These are phyloP conservation scores for Nothobranchius furzeri DNA, from an alignment of 2,113 vertebrate genomes.

Conservation along the genomic window DNA sequence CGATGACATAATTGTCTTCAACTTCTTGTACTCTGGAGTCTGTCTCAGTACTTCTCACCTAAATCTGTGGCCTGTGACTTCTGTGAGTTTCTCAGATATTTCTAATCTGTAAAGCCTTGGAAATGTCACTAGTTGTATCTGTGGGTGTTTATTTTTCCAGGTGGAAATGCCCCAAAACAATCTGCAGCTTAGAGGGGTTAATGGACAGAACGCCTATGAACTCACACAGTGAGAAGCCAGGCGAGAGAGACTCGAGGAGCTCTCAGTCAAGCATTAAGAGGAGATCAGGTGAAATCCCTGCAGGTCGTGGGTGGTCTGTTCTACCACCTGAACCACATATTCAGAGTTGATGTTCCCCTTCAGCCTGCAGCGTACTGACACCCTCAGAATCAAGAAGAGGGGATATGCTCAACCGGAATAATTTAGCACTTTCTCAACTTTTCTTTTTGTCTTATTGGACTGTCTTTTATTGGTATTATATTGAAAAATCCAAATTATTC, in stretches of 20 bases:
- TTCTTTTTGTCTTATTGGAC: not conserved
- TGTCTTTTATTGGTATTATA: not conserved
- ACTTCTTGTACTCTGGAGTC: not conserved
- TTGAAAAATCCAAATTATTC: too few relatives aligned
- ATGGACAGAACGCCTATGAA: slow-evolving; percentile 8
- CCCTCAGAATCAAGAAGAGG: not conserved
- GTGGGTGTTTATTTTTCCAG: slow-evolving; percentile 3
- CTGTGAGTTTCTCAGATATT: not conserved
- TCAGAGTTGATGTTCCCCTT: slow-evolving; percentile 8
- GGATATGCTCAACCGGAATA: not conserved
- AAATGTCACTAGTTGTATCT: not conserved
- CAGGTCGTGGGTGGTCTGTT: slow-evolving; percentile 1
- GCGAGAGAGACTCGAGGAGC: not conserved
- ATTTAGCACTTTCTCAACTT: too few relatives aligned
- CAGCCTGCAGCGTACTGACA: not conserved
- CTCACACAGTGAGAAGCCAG: slow-evolving; percentile 3
- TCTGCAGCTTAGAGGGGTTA: slow-evolving; percentile 8
- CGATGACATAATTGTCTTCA: not conserved
- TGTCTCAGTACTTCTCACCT: not conserved
- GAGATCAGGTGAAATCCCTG: slow-evolving; percentile 12
- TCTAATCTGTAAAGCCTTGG: not conserved
- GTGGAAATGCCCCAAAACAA: slow-evolving; percentile 16
- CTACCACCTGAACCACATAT: slow-evolving; percentile 13
- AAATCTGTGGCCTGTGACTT: not conserved
- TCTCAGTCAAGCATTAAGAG: slow-evolving; percentile 4